Evolutionary conservation across 2,888 invertebrate species (phyloP), one percentile per base, ranked within the genome.

Genomic region (Cantharis nigra): DNA sequence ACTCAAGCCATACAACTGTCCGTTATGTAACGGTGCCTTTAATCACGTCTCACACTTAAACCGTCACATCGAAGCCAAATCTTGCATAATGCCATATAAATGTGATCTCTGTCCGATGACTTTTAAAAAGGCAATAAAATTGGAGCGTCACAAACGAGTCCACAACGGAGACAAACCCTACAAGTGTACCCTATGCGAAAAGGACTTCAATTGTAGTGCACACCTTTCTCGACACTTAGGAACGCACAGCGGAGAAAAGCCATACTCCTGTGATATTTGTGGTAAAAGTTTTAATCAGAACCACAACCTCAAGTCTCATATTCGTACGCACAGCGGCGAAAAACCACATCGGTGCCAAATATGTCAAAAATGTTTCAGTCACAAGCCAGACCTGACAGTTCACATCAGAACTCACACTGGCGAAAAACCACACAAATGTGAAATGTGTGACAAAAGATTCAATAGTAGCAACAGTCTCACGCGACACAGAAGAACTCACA

Each of bases 211-310:
- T 70, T 73, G 78, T 5, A 78, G 74, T 26, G 78, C 78, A 10
- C 79, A 79, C 64, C 70, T 79, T 11, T 75, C 79, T 2, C 70
- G 79, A 20, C 79, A 79, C n/a, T 11, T 71, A n/a, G 71, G 75
- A 18, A 78, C 70, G 1, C 79, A 79, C 30, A 72, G 73, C 2
- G 75, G 71, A 11, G 49, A 70, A 14, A 75, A 76, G 16, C 75
- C 73, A 5, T 72, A 62, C 65, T 28, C 30, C 14, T 79, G 79
- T 49, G 74, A 79, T 11, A 70, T 65, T 20, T 83, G 83, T 83
- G 75, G 86, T 84, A 78, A 75, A 14, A 18, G 76, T 49, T 77
- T 79, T 18, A 73, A 78, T 71, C 75, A 79, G 14, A 79, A 78
- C 23, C 79, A 79, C 70, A 79, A 79, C 49, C 63, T 79, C 11